phyloP scores from a whole-genome alignment of 2,797 vertebrate genomes.

The Anabas testudineus region DNA sequence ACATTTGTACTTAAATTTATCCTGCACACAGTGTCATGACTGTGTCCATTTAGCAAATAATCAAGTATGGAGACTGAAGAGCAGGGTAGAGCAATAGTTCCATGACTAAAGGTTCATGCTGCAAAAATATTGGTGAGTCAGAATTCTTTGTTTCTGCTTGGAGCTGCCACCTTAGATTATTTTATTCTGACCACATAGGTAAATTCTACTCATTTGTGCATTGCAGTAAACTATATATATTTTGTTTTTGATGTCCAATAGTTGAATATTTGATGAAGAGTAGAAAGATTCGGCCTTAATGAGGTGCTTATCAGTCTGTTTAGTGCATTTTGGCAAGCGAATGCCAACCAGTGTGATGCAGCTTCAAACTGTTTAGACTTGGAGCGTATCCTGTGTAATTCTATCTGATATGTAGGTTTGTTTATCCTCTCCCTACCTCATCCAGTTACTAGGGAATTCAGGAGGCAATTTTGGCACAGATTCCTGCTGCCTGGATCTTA shows the following conservation, averaged over 20 bases:
- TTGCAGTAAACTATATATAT: slow-evolving; percentile 23
- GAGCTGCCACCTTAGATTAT: not conserved
- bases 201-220: not conserved
- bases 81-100: not conserved
- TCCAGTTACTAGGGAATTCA: slow-evolving; percentile 48
- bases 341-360: slow-evolving; percentile 28
- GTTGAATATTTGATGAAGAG: slow-evolving; percentile 68
- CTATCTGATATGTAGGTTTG: slow-evolving; percentile 56
- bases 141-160: not conserved
- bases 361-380: slow-evolving; percentile 58
- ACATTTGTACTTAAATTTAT: not conserved
- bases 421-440: slow-evolving; percentile 51
- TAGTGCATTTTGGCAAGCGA: slow-evolving; percentile 52
- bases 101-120: too few species aligned
- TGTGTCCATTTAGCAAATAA: not conserved
- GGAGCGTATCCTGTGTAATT: slow-evolving; percentile 43
- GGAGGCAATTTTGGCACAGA: slow-evolving; percentile 49
- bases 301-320: slow-evolving; percentile 67
- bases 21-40: not conserved
- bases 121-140: not conserved
- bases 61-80: not conserved
- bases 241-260: slow-evolving; percentile 25
- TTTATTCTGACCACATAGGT: slow-evolving; percentile 23
- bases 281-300: slow-evolving; percentile 51
- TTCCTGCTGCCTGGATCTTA: slow-evolving; percentile 41